Evolutionary conservation across 2,888 invertebrate genomes (phyloP).

Genomic region (Dryococelus australis): DNA sequence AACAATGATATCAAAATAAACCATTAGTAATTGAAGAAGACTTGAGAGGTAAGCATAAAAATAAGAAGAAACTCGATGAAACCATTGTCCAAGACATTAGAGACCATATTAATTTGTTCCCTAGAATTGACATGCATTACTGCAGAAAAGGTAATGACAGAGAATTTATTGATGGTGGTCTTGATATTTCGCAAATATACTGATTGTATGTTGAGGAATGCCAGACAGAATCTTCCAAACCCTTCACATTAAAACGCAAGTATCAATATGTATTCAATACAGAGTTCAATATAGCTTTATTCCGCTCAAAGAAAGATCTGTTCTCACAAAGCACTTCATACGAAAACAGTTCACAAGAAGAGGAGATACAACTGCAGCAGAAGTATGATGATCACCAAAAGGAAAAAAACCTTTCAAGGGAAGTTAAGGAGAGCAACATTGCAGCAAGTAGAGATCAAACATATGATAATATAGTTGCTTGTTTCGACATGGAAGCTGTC

Average conservation of each 20-base stretch:
- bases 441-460: constrained; percentile 42
- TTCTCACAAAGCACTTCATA: constrained; percentile 51
- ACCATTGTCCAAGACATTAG: constrained; percentile 49
- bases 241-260: no score
- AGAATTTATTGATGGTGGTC: constrained; percentile 51
- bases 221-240: constrained; percentile 44
- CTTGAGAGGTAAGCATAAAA: constrained; percentile 50
- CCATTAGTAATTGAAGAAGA: constrained; percentile 47
- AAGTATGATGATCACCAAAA: constrained; percentile 48
- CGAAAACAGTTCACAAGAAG: constrained; percentile 49
- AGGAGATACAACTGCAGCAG: constrained; percentile 46
- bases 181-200: constrained; percentile 50
- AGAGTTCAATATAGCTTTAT: constrained; percentile 43
- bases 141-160: constrained; percentile 49
- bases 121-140: constrained; percentile 51
- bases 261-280: no score
- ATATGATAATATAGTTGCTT: constrained; percentile 45
- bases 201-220: constrained; percentile 49
- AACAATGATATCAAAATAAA: constrained; percentile 43
- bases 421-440: constrained; percentile 49
- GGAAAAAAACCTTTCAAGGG: constrained; percentile 47
- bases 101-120: constrained; percentile 51
- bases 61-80: constrained; percentile 48
- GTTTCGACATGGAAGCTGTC: constrained; percentile 53
- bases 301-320: constrained; percentile 51